Evolutionary conservation across 2,888 invertebrate species (phyloP).

Genomic region (Pyrrhia umbra): DNA sequence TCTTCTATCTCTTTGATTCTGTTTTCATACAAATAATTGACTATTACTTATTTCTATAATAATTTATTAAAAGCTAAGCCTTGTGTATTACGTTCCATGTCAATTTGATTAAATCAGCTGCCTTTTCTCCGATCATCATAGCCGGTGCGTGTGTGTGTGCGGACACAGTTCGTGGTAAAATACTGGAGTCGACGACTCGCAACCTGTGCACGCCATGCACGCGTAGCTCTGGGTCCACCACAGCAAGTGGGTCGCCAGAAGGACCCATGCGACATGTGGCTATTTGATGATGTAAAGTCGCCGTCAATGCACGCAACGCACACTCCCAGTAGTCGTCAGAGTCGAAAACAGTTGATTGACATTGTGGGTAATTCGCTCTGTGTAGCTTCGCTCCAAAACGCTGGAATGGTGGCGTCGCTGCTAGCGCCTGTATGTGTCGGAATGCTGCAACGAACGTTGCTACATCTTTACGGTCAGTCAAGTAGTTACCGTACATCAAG

Average conservation of each 20-base stretch:
- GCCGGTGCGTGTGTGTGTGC: conserved; percentile 93
- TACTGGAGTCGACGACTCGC: conserved; percentile 92
- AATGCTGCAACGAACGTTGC: conserved; percentile 91
- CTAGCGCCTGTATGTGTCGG: conserved; percentile 91
- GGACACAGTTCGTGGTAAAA: conserved; percentile 91
- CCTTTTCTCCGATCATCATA: conserved; percentile 93
- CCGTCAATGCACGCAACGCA: conserved; percentile 90
- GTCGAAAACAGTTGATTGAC: conserved; percentile 85
- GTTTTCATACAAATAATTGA: conserved; percentile 6
- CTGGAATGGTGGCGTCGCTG: conserved; percentile 90
- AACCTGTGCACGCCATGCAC: conserved; percentile 91
- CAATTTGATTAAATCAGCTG: conserved; percentile 91
- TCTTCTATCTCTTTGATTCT: neutral
- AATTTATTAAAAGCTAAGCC: conserved; percentile 33
- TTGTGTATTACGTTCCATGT: conserved; percentile 74
- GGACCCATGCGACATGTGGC: conserved; percentile 94
- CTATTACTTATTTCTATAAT: conserved; percentile 31
- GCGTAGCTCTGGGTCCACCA: conserved; percentile 91
- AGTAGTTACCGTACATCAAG: conserved; percentile 95
- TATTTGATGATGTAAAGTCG: conserved; percentile 92
- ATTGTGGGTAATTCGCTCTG: conserved; percentile 88
- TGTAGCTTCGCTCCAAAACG: conserved; percentile 88
- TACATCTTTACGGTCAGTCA: conserved; percentile 91
- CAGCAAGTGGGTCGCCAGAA: conserved; percentile 89
- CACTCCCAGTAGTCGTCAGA: conserved; percentile 94